Conservation (phyloP, 2,888 invertebrate genomes). For the Sminthurinus aureus region DNA sequence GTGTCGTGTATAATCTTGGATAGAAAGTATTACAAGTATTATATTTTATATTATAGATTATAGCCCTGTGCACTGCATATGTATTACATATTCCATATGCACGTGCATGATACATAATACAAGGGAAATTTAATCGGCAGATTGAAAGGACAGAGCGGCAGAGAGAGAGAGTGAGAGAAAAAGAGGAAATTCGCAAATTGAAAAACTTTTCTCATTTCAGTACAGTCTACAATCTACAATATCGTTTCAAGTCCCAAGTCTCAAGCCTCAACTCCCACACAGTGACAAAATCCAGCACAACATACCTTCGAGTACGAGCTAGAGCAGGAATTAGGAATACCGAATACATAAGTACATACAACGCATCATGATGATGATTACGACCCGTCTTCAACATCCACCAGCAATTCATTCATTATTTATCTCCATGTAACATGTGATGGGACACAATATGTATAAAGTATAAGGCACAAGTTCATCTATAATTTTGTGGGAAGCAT, state of each 20-base stretch:
- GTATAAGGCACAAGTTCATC: too few relatives aligned
- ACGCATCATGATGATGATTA: neutral
- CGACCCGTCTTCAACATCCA: neutral
- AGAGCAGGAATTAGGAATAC: neutral
- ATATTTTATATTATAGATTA: neutral
- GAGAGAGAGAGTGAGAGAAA: constrained; percentile 9
- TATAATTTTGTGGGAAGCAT: too few relatives aligned
- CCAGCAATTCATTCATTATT: neutral
- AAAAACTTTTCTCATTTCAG: constrained; percentile 25
- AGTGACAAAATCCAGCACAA: neutral
- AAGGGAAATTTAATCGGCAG: constrained; percentile 11
- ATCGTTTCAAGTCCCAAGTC: neutral
- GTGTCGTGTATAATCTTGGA: too few relatives aligned
- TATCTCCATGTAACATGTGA: too few relatives aligned
- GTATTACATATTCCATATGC: neutral
- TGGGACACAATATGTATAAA: too few relatives aligned
- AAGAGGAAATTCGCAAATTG: constrained; percentile 14
- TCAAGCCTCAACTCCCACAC: neutral
- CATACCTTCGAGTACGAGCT: too few relatives aligned
- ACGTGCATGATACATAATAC: neutral
- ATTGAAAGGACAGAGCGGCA: neutral
- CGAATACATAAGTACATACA: neutral
- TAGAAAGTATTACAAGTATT: neutral
- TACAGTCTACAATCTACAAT: neutral
- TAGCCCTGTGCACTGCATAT: too few relatives aligned